These are phyloP conservation scores for Nymphicus hollandicus DNA, from an alignment of 2,113 vertebrate species.

Conservation along the genomic window DNA sequence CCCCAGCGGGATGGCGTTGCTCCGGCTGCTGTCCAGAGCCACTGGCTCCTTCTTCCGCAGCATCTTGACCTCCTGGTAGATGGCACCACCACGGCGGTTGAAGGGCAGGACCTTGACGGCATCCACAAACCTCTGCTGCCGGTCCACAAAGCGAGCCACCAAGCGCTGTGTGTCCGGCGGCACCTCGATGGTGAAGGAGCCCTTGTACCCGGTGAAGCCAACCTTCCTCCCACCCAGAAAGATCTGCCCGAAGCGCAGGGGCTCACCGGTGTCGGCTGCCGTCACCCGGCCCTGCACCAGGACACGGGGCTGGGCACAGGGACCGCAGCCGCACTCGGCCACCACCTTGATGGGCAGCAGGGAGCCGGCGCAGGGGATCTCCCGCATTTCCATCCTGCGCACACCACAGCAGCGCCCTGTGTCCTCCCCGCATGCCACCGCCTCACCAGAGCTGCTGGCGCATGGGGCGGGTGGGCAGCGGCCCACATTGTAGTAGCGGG, in stretches of 20 bases:
- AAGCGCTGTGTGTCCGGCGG: slow-evolving; percentile 79
- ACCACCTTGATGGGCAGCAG: slow-evolving; percentile 84
- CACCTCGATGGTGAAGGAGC: slow-evolving; percentile 90
- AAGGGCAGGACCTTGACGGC: slow-evolving; percentile 90
- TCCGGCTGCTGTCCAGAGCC: slow-evolving; percentile 76
- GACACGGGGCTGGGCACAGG: slow-evolving; percentile 80
- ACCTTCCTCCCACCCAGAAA: slow-evolving; percentile 76
- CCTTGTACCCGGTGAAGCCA: slow-evolving; percentile 90
- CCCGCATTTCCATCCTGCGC: slow-evolving; percentile 76
- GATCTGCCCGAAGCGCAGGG: slow-evolving; percentile 89
- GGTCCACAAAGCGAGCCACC: slow-evolving; percentile 88
- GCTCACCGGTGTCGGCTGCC: slow-evolving; percentile 84
- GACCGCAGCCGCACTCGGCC: slow-evolving; percentile 84
- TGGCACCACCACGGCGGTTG: slow-evolving; percentile 82
- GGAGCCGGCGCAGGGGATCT: slow-evolving; percentile 80
- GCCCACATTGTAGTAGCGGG: slow-evolving; percentile 85
- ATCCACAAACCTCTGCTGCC: slow-evolving; percentile 81
- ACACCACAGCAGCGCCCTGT: slow-evolving; percentile 81
- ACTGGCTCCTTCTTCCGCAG: slow-evolving; percentile 83
- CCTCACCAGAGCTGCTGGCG: slow-evolving; percentile 61
- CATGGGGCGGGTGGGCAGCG: slow-evolving; percentile 83
- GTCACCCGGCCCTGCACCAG: slow-evolving; percentile 86
- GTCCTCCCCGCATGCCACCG: slow-evolving; percentile 72
- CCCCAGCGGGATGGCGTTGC: slow-evolving; percentile 82
- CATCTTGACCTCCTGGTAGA: slow-evolving; percentile 91